Base-by-base conservation (phyloP, 2,113 vertebrate genomes). In the Pelecanoides urinatrix region DNA sequence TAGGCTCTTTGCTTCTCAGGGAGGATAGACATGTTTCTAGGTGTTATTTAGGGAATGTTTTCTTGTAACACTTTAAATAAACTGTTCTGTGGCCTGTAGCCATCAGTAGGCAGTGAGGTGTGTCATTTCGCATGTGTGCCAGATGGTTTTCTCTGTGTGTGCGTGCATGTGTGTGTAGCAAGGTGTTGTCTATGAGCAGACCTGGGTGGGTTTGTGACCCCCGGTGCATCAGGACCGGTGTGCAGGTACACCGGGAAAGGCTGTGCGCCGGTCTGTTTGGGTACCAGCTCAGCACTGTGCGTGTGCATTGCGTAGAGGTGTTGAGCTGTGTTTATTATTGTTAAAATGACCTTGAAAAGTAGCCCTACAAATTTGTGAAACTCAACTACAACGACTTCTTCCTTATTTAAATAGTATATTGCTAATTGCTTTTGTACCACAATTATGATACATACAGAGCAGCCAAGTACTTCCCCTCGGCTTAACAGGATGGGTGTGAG, bases 301-400 rank as follows among this genome's bases (percentile, higher is more conserved):
- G 1, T 65, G 30, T 86, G 36, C 13, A 2, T 72, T 66, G 71
- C 0, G 0, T 13, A 61, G 49, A 53, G 67, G 30, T 63, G 26
- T 53, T 9, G 9, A 87, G 26, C 38, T 9, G 2, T 38, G 47
- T 53, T 83, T 76, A 12, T 73, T 83, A 19, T 25, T 63, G 50
- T 82, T 93, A 50, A 91, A 91, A 91, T 56, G 15, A 53, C 32
- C 86, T 86, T 79, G 81, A 52, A 86, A 80, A 91, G 38, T 29
- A 96, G 38, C 86, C 75, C 55, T 93, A 17, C 55, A 13, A 22
- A 80, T 76, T 5, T 55, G n/a, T 70, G 65, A 58, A 71, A 32
- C 32, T 93, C 20, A 2, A 6, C 42, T 62, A 38, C 45, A 27
- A 17, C 29, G 50, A 66, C n/a, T 78, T 9, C 71, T 94, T 94